Base-by-base conservation (phyloP, 2,113 vertebrate genomes). In the Oncorhynchus masou region DNA sequence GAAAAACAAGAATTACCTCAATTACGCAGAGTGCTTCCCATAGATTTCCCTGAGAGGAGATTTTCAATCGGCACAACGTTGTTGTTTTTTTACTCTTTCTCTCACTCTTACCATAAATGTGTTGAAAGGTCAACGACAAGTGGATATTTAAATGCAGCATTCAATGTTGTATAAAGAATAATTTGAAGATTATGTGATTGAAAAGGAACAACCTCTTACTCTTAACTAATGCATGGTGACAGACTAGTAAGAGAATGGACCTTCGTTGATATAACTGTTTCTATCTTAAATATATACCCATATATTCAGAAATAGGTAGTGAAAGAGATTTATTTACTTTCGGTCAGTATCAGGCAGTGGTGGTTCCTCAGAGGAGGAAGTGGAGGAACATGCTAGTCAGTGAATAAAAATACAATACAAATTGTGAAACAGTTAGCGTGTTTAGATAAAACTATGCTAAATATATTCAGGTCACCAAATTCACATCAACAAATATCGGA, bases 1-100 rank as follows among this genome's bases (percentile, higher is more conserved):
- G 81, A 83, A 79, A 79, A 77, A 57, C 4, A 25, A 13, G 20
- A 76, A 84, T 81, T 74, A 81, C 66, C 69, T 45, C 60, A 45
- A 78, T 81, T 77, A 79, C 70, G 68, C 54, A 49, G 71, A 83
- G 62, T 62, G 71, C 76, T 49, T 64, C 71, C 31, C 70, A 74
- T 20, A 68, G 70, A 74, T 74, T 77, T 78, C 60, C 65, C 39
- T 45, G 39, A 81, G 71, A 72, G 74, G 78, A 80, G 70, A 71
- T 71, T 68, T 76, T 85, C 71, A 71, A 39, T 65, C 24, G 74
- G 7, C 27, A 49, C 60, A 31, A 73, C 49, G 22, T 74, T 70
- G 66, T 65, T 51, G 34, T 54, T 51, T 34, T 54, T 15, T 15
- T 45, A 45, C 39, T 45, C 39, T 45, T 45, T 20, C 15, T 57